Evolutionary conservation across 2,888 invertebrate genomes (phyloP), one percentile per base, ranked within the genome.

Genomic region (Agrypnus murinus): DNA sequence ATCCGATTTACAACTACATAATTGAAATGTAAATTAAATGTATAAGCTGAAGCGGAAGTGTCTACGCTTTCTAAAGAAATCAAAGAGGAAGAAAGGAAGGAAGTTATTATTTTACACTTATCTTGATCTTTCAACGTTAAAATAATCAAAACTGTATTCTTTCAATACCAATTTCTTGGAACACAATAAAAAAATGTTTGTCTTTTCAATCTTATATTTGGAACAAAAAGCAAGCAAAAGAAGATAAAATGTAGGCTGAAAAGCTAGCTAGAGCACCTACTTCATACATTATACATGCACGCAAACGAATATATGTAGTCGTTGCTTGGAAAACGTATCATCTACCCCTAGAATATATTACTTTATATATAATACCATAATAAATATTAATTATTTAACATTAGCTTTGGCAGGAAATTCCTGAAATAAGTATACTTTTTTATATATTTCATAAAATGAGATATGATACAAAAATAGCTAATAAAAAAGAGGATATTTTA

Each of bases 11-110:
- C 7, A 19, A 48, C 34, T 48, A 15, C 58, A 12, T 48, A 62
- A 62, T 62, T 62, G 62, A 62, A 62, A 46, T 62, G 62, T 48
- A 62, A 62, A 62, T 62, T 62, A 38, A 32, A 62, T 62, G 45
- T 45, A 48, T 48, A 62, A 48, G 32, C 36, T 19, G 62, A 58
- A 58, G 14, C 58, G 58, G 58, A 58, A 58, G 58, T 58, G 58
- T 43, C 58, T 58, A 40, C 25, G 58, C 58, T 12, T 38, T 6
- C 31, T 25, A 31, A 58, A 40, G 58, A 58, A 58, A 58, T 58
- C 58, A 40, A 25, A 50, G 25, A 50, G 50, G 14, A 32, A 25
- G 50, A 12, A 50, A 2, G 32, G 50, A 32, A 17, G 19, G 50
- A 25, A 50, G 10, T 19, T 25, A 19, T 48, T 48, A 50, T 50